Conservation (phyloP, 2,797 vertebrate genomes). For the Phylloscopus collybita region DNA sequence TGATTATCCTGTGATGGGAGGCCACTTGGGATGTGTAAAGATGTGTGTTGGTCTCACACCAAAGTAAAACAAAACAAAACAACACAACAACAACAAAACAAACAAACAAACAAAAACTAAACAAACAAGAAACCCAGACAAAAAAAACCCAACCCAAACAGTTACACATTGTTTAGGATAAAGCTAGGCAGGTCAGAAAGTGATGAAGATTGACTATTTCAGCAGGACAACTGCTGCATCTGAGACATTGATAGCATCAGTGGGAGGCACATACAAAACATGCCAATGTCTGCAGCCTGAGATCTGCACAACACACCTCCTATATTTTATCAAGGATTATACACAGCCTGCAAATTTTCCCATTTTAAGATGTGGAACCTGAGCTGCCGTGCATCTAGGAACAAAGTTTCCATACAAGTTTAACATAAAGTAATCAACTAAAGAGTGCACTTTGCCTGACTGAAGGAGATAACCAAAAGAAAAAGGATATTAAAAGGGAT, state of each 20-base stretch:
- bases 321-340: not conserved
- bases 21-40: not conserved
- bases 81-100: too few species aligned
- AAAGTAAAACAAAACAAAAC: not conserved
- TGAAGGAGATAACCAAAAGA: not conserved
- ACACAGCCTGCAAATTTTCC: not conserved
- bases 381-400: not conserved
- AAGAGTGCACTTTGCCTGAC: not conserved
- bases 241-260: not conserved
- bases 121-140: accelerated
- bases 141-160: not conserved
- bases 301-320: not conserved
- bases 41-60: not conserved
- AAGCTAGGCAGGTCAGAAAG: not conserved
- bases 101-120: too few species aligned
- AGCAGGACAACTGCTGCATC: not conserved
- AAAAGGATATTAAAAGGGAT: not conserved
- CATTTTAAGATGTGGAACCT: not conserved
- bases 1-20: not conserved
- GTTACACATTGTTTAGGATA: not conserved
- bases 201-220: not conserved
- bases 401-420: not conserved
- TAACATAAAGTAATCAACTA: not conserved
- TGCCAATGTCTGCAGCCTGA: not conserved
- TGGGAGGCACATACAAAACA: not conserved